Percentiles rank a stretch among this genome's conserved stretches.
Conservation (phyloP, 2,888 invertebrate genomes). For the Ophion ellenae region DNA sequence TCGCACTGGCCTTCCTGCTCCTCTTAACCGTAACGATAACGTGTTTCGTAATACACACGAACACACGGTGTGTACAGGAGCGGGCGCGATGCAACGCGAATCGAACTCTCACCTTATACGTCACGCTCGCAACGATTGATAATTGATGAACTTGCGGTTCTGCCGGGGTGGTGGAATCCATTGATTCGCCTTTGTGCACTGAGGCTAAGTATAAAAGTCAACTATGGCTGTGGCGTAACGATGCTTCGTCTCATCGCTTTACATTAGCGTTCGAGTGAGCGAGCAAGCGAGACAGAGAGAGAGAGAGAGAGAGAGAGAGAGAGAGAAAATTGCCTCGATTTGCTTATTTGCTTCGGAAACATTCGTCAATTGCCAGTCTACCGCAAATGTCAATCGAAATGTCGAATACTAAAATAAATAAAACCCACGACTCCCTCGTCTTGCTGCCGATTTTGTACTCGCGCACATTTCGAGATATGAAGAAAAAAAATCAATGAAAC, state of each 20-base stretch:
- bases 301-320: not conserved
- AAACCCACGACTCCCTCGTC: not conserved
- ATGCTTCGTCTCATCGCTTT: conserved; percentile 11
- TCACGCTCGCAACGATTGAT: conserved; percentile 60
- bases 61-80: not conserved
- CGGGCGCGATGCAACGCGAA: conserved; percentile 7
- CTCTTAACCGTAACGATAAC: not conserved
- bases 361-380: not conserved
- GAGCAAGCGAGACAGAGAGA: not conserved
- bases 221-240: conserved; percentile 46
- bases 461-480: not conserved
- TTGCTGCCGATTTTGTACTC: not conserved
- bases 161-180: conserved; percentile 46
- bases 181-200: conserved; percentile 54
- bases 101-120: conserved; percentile 62
- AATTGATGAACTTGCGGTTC: conserved; percentile 53
- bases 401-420: not conserved
- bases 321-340: not conserved
- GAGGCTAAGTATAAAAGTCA: conserved; percentile 50
- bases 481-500: not conserved
- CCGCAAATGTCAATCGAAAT: not conserved
- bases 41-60: not conserved
- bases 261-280: conserved; percentile 9
- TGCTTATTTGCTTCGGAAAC: not conserved
- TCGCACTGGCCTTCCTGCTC: not conserved